phyloP scores from a whole-genome alignment of 92 coral and sea anemone genomes.

The Palythoa heliodiscus region DNA sequence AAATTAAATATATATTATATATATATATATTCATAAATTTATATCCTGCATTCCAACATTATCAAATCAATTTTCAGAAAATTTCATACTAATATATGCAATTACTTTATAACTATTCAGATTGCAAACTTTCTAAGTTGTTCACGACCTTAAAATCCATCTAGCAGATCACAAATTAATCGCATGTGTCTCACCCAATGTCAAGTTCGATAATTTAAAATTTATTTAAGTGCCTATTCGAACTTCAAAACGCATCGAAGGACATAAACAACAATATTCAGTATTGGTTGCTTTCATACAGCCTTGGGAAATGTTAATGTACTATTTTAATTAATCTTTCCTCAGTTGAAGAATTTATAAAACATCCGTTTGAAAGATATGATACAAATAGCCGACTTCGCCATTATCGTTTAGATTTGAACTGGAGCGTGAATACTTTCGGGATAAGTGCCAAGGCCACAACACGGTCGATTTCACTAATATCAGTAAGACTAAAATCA shows the following conservation, averaged over 20 bases:
- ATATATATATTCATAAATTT: background rate
- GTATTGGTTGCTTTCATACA: background rate
- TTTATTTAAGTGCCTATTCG: background rate
- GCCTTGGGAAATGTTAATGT: background rate
- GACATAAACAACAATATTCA: background rate
- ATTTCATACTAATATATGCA: too few species aligned
- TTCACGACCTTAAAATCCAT: background rate
- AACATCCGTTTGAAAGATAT: background rate
- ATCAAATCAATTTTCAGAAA: too few species aligned
- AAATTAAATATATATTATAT: too few species aligned
- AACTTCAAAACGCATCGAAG: background rate
- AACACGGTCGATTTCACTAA: conserved; percentile 5
- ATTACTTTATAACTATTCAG: background rate
- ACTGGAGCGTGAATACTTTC: background rate
- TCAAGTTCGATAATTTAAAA: background rate
- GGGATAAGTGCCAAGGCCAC: background rate
- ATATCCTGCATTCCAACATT: background rate
- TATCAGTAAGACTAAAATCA: background rate
- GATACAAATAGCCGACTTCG: background rate
- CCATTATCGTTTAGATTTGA: background rate
- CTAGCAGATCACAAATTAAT: background rate
- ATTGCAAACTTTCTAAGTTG: background rate
- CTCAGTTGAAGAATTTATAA: background rate
- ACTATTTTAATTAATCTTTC: background rate
- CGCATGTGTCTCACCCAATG: background rate